These are phyloP conservation scores for Sarcophaga bullata DNA, from an alignment of 1,140 invertebrate species.

Conservation along the genomic window DNA sequence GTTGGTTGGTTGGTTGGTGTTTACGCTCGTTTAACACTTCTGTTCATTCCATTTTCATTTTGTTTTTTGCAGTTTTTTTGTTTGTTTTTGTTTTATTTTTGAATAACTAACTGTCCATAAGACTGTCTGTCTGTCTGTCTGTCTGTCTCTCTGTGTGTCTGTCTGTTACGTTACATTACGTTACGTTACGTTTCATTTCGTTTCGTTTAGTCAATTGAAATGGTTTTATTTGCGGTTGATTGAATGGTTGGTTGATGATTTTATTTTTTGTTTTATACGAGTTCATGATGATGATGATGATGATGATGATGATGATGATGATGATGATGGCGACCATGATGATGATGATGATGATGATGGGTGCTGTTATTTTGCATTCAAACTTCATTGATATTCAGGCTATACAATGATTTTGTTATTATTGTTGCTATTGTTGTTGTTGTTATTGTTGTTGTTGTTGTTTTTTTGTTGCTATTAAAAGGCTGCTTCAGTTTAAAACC, in stretches of 20 bases:
- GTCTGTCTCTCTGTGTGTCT: background rate
- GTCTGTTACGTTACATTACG: too few species aligned
- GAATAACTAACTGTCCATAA: background rate
- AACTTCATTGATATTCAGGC: conserved; percentile 14
- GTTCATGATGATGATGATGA: background rate
- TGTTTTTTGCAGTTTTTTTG: background rate
- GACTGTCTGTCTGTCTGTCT: background rate
- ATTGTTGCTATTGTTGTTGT: background rate
- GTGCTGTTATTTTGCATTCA: background rate
- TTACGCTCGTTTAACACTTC: conserved; percentile 26
- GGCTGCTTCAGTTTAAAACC: background rate
- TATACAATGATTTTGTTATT: background rate
- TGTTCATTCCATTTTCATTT: background rate
- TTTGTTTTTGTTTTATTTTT: conserved; percentile 1
- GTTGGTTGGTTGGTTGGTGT: background rate
- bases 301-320: background rate
- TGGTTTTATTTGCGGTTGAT: background rate
- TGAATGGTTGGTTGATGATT: background rate
- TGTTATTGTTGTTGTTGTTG: too few species aligned
- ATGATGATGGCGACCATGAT: background rate
- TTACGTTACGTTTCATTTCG: too few species aligned
- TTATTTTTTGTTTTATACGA: background rate
- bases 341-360: conserved; percentile 4
- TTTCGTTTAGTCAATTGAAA: too few species aligned
- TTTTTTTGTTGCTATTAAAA: too few species aligned